Conservation (phyloP, 2,888 invertebrate species). For the Ophraella communa region DNA sequence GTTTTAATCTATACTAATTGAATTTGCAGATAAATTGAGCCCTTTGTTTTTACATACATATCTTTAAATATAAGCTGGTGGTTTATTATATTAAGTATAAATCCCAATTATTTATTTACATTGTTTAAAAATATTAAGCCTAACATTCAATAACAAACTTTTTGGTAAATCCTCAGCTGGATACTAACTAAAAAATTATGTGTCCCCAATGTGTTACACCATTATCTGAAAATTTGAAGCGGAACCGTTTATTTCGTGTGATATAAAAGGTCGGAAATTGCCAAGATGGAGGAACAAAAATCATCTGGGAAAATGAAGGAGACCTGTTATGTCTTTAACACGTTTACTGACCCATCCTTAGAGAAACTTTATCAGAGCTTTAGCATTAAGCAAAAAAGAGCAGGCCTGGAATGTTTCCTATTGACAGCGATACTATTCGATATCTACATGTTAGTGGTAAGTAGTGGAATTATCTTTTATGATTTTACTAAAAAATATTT, state of each 20-base stretch:
- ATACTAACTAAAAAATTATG: slow-evolving; percentile 4
- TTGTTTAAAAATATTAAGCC: too few species aligned
- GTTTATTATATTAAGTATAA: neutral
- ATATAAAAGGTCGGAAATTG: slow-evolving; percentile 9
- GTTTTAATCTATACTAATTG: too few species aligned
- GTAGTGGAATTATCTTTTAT: slow-evolving; percentile 53
- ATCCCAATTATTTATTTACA: too few species aligned
- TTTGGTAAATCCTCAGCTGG: neutral
- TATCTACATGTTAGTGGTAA: slow-evolving; percentile 66
- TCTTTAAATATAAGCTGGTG: too few species aligned
- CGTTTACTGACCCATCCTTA: slow-evolving; percentile 68
- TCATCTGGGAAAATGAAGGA: slow-evolving; percentile 52
- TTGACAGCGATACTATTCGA: slow-evolving; percentile 72
- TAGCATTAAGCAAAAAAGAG: slow-evolving; percentile 73
- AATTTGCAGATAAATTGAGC: too few species aligned
- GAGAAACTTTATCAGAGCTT: slow-evolving; percentile 76
- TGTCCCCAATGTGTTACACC: neutral
- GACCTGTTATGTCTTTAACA: slow-evolving; percentile 53
- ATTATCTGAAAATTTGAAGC: slow-evolving; percentile 4
- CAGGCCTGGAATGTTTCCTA: slow-evolving; percentile 74
- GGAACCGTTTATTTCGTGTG: neutral
- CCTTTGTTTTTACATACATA: too few species aligned
- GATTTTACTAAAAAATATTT: too few species aligned
- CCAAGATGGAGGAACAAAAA: slow-evolving; percentile 51
- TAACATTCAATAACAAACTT: neutral